phyloP scores from a whole-genome alignment of 2,888 invertebrate species.

The Trachelus tabidus region DNA sequence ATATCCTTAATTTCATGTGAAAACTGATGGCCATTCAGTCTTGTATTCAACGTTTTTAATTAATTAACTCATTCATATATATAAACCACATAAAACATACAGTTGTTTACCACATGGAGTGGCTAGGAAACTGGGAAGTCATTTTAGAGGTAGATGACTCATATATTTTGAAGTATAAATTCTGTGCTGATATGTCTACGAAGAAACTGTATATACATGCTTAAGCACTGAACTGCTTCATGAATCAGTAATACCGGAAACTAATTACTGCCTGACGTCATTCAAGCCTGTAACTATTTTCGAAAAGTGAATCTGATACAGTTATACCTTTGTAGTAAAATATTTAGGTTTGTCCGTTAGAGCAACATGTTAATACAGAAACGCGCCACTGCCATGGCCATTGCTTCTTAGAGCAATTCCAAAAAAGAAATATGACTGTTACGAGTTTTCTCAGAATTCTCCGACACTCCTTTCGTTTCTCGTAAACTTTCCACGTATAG shows the following conservation, averaged over 20 bases:
- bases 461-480: background rate
- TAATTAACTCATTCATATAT: background rate
- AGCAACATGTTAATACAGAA: background rate
- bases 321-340: background rate
- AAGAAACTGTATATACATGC: background rate
- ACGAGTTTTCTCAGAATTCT: background rate
- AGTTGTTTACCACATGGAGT: background rate
- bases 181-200: background rate
- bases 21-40: background rate
- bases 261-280: background rate
- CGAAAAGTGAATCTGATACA: background rate
- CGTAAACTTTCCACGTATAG: background rate
- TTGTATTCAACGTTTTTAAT: background rate
- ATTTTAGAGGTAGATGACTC: background rate
- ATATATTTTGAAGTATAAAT: background rate
- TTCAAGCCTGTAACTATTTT: background rate
- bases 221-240: background rate
- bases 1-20: background rate
- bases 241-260: background rate
- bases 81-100: background rate
- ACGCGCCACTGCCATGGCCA: background rate
- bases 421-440: background rate
- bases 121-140: background rate
- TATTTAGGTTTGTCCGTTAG: background rate
- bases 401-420: background rate